Evolutionary conservation across 2,113 vertebrate genomes (phyloP).

Genomic region (Progne subis): DNA sequence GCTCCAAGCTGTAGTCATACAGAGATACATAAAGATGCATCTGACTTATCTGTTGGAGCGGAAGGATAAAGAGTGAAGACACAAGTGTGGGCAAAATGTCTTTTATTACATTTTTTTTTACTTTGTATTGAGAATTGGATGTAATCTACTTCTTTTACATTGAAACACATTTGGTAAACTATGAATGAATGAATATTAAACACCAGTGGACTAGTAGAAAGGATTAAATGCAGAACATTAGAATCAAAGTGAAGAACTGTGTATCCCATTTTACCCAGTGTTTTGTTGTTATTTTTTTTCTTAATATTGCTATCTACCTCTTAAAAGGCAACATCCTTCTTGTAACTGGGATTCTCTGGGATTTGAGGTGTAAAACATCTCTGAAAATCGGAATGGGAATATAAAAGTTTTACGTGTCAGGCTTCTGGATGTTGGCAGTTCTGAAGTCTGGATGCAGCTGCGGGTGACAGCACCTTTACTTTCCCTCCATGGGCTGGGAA

Average conservation of each 20-base stretch:
- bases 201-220: neutral
- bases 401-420: neutral
- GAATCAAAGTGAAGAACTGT: neutral
- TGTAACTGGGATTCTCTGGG: neutral
- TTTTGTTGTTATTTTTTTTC: neutral
- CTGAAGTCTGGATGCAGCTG: neutral
- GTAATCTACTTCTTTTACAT: neutral
- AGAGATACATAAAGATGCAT: neutral
- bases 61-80: neutral
- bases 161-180: neutral
- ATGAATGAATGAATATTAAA: neutral
- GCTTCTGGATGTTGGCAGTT: neutral
- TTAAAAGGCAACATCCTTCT: neutral
- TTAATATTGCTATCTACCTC: neutral
- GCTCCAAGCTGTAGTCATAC: neutral
- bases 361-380: neutral
- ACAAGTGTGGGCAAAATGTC: neutral
- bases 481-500: neutral
- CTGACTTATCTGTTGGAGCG: neutral
- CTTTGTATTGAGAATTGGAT: neutral
- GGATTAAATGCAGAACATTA: neutral
- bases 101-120: neutral
- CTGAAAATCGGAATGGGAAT: neutral
- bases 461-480: neutral
- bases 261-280: neutral